These are phyloP conservation scores for Loripinus fragilis DNA, from an alignment of 2,888 invertebrate genomes.

Conservation along the genomic window DNA sequence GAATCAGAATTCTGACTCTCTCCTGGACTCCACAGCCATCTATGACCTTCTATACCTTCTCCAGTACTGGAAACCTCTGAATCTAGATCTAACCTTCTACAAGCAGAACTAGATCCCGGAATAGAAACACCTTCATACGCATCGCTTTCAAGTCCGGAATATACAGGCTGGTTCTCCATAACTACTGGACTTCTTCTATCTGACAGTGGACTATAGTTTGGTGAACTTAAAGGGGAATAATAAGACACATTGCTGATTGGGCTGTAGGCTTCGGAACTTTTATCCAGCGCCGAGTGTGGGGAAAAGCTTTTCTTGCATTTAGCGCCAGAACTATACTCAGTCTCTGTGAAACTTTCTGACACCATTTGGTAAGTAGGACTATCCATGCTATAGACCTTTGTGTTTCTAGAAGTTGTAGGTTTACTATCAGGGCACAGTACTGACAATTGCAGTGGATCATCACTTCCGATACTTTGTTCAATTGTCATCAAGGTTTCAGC, in stretches of 20 bases:
- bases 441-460: neutral
- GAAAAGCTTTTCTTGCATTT: slow-evolving; percentile 68
- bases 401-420: neutral
- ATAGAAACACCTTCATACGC: neutral
- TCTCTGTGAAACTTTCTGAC: slow-evolving; percentile 65
- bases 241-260: slow-evolving; percentile 75
- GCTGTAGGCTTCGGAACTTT: slow-evolving; percentile 60
- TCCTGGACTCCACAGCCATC: slow-evolving; percentile 1
- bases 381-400: slow-evolving; percentile 73
- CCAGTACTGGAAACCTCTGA: neutral
- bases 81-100: neutral
- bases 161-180: neutral
- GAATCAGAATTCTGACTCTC: slow-evolving; percentile 14
- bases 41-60: neutral
- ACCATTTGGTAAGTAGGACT: slow-evolving; percentile 77
- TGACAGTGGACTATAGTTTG: slow-evolving; percentile 34
- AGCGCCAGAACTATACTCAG: slow-evolving; percentile 64
- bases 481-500: neutral
- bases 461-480: neutral
- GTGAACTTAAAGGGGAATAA: slow-evolving; percentile 63
- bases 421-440: neutral
- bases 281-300: slow-evolving; percentile 27
- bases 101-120: neutral
- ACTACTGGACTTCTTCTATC: neutral
- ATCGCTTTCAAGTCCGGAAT: neutral